Base-by-base conservation (phyloP, 2,113 vertebrate genomes). In the Chauna torquata region DNA sequence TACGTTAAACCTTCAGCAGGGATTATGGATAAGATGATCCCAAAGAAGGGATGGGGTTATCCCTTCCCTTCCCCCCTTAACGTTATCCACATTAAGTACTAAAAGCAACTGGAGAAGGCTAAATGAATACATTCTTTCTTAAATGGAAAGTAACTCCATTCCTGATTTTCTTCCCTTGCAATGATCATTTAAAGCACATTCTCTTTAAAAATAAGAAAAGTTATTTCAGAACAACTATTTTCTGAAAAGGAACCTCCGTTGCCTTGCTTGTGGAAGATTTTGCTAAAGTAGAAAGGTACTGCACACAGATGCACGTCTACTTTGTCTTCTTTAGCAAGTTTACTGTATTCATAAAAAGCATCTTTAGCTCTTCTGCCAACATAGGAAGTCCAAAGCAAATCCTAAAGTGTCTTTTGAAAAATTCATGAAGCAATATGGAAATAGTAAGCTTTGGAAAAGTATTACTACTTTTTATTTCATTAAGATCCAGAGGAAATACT, bases 1-100 rank as follows among this genome's bases (percentile, higher is more conserved):
- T 64, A 68, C 2, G 6, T 90, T 71, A 96, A 96, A 86, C 61
- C 76, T 86, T 96, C 82, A 68, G 86, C 82, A 20, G 47, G 24
- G 86, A 96, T 96, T 95, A 96, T 14, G 12, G 86, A 78, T 83
- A 77, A 92, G 5, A 86, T 8, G 44, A 57, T 52, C 7, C 52
- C 86, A 86, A 69, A 83, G 87, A 7, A 90, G 68, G 23, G 66
- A 93, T 78, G 61, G 72, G 22, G 89, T 54, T 97, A 91, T 82
- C 83, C 44, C 66, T 76, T 70, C 68, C 62, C 62, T 78, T 59
- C 42, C 40, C 47, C 65, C 40, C 28, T 89, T 71, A 84, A 57
- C 16, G 54, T 58, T 45, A 91, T 55, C 57, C 44, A 59, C 54
- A 15, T 20, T 50, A 89, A 90, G n/a, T n/a, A 65, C 13, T 85